These are phyloP conservation scores for Takifugu bimaculatus DNA, from an alignment of 2,113 vertebrate genomes.

Conservation along the genomic window DNA sequence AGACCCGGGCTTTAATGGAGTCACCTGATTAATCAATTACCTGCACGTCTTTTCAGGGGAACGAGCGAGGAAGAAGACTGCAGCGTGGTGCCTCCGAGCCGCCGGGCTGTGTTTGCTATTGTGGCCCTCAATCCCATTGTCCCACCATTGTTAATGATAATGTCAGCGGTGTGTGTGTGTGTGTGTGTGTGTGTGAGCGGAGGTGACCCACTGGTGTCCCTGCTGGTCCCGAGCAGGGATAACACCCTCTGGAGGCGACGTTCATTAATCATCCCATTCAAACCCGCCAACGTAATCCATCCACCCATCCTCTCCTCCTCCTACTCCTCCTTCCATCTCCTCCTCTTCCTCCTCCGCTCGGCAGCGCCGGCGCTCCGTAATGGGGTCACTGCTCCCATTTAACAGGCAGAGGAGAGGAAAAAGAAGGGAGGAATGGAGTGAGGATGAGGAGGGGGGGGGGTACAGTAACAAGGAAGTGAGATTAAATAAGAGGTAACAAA, in stretches of 20 bases:
- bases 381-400: slow-evolving; percentile 77
- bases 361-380: slow-evolving; percentile 53
- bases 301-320: slow-evolving; percentile 62
- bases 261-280: slow-evolving; percentile 76
- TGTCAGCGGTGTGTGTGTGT: slow-evolving; percentile 48
- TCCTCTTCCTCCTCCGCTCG: slow-evolving; percentile 47
- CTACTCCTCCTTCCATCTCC: slow-evolving; percentile 52
- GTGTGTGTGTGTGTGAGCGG: slow-evolving; percentile 20
- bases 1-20: slow-evolving; percentile 16
- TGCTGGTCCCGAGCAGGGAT: slow-evolving; percentile 61
- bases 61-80: slow-evolving; percentile 3
- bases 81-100: slow-evolving; percentile 8
- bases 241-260: slow-evolving; percentile 57
- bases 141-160: slow-evolving; percentile 62
- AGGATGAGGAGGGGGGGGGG: neutral
- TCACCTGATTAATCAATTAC: slow-evolving; percentile 27
- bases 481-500: slow-evolving; percentile 70
- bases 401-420: slow-evolving; percentile 56
- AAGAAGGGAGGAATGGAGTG: slow-evolving; percentile 2
- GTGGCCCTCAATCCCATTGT: slow-evolving; percentile 49
- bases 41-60: slow-evolving; percentile 9
- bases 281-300: slow-evolving; percentile 55
- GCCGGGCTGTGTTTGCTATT: slow-evolving; percentile 45
- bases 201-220: slow-evolving; percentile 66
- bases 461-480: slow-evolving; percentile 46